These are phyloP conservation scores for Nesoenas mayeri DNA, from an alignment of 2,113 vertebrate genomes.

Conservation along the genomic window DNA sequence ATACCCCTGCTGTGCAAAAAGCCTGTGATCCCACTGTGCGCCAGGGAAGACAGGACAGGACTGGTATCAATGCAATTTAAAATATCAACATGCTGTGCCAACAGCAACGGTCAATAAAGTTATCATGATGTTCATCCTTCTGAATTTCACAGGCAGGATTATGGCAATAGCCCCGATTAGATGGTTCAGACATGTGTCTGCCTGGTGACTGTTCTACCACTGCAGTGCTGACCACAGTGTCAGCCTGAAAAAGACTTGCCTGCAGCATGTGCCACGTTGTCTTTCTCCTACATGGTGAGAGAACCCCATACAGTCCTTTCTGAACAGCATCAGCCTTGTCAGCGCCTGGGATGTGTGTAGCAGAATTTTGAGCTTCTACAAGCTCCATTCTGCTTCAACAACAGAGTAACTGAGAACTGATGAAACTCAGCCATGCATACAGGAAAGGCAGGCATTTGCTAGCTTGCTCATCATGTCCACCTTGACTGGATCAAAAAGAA, in stretches of 20 bases:
- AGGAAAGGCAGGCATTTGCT: not conserved
- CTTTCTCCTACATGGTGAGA: fast-evolving
- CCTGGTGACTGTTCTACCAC: not conserved
- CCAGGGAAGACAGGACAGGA: not conserved
- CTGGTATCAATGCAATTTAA: not conserved
- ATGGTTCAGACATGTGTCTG: not conserved
- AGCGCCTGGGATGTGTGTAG: fast-evolving
- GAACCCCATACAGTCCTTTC: not conserved
- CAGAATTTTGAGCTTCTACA: not conserved
- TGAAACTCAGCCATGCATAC: fast-evolving
- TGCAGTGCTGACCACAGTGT: not conserved
- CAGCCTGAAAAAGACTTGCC: not conserved
- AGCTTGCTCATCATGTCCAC: not conserved
- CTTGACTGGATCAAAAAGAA: not conserved
- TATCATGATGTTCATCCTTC: not conserved
- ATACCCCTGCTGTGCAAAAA: not conserved
- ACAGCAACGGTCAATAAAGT: not conserved
- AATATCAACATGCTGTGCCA: not conserved
- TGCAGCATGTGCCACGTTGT: fast-evolving
- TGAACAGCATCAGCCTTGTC: not conserved
- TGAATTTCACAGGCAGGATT: not conserved
- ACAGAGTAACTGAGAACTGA: not conserved
- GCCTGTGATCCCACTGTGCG: not conserved
- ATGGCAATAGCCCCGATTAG: not conserved
- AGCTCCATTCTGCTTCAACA: not conserved